phyloP scores from a whole-genome alignment of 2,113 vertebrate genomes.

The Saguinus midas region DNA sequence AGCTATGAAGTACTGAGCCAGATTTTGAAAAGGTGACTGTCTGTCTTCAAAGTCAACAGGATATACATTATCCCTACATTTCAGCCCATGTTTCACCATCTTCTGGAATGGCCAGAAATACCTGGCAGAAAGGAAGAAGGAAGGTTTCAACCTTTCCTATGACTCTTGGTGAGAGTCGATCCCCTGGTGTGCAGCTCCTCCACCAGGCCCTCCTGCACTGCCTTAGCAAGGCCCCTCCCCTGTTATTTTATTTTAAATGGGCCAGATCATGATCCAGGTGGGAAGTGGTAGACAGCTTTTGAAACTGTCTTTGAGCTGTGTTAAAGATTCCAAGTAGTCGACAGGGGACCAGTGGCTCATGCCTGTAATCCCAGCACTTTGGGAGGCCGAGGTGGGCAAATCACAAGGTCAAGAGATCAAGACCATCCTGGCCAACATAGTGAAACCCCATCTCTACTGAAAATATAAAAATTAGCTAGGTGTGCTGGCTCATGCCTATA shows the following conservation, averaged over 20 bases:
- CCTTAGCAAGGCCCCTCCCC: no score
- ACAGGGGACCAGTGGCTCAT: no score
- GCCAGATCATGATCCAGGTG: background rate
- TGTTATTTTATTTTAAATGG: background rate
- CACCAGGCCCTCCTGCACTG: background rate
- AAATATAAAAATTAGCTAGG: no score
- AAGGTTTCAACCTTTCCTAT: background rate
- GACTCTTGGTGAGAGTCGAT: background rate
- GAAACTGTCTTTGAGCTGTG: background rate
- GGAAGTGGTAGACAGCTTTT: background rate
- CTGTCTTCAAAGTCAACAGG: background rate
- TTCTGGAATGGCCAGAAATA: background rate
- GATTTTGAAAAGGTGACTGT: slow-evolving; percentile 19
- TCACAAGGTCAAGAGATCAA: no score
- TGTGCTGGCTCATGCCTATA: no score
- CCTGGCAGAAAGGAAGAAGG: background rate
- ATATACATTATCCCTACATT: background rate
- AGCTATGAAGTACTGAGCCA: background rate
- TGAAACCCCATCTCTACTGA: no score
- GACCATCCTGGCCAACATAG: no score
- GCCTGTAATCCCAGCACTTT: no score
- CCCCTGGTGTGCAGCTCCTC: background rate
- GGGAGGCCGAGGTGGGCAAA: no score
- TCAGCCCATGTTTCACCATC: background rate
- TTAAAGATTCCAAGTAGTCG: background rate